Percentiles rank a stretch among this genome's conserved stretches.
Conservation (phyloP, 1,140 invertebrate genomes). For the Drosophila trapezifrons region DNA sequence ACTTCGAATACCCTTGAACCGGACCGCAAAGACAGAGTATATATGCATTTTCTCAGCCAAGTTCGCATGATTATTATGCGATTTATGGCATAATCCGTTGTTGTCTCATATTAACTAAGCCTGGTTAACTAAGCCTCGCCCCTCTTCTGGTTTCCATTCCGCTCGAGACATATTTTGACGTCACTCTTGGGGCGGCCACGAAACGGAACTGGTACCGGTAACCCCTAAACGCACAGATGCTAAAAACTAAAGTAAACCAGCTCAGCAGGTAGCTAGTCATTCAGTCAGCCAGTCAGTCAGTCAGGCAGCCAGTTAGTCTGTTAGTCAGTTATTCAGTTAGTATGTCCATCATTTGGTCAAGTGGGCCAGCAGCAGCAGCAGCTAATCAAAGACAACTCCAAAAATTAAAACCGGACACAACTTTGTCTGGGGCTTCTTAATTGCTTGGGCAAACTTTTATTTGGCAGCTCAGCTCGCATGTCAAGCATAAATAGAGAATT, state of each 20-base stretch:
- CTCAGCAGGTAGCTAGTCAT: constrained; percentile 67
- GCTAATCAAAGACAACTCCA: constrained; percentile 67
- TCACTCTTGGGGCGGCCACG: constrained; percentile 31
- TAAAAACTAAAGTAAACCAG: constrained; percentile 69
- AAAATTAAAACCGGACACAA: constrained; percentile 55
- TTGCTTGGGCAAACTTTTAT: constrained; percentile 52
- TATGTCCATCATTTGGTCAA: constrained; percentile 37
- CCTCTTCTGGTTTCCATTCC: constrained; percentile 17
- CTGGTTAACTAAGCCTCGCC: constrained; percentile 10
- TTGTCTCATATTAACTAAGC: constrained; percentile 30
- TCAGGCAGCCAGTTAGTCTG: constrained; percentile 1
- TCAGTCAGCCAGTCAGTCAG: constrained; percentile 35
- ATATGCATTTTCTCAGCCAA: constrained; percentile 13
- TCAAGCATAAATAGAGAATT: constrained; percentile 58
- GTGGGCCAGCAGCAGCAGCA: constrained; percentile 47
- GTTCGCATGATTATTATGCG: constrained; percentile 17
- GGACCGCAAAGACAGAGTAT: not conserved
- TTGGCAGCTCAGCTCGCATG: constrained; percentile 31
- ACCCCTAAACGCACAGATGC: constrained; percentile 51
- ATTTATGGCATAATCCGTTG: constrained; percentile 34
- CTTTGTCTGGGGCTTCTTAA: constrained; percentile 42
- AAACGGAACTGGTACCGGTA: constrained; percentile 70
- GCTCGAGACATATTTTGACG: constrained; percentile 51
- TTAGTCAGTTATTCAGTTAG: constrained; percentile 28
- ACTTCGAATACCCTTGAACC: constrained; percentile 16